Percentiles rank a stretch among this genome's conserved stretches.
Evolutionary conservation across 2,888 invertebrate genomes (phyloP).

Genomic region (Pollenia labialis): DNA sequence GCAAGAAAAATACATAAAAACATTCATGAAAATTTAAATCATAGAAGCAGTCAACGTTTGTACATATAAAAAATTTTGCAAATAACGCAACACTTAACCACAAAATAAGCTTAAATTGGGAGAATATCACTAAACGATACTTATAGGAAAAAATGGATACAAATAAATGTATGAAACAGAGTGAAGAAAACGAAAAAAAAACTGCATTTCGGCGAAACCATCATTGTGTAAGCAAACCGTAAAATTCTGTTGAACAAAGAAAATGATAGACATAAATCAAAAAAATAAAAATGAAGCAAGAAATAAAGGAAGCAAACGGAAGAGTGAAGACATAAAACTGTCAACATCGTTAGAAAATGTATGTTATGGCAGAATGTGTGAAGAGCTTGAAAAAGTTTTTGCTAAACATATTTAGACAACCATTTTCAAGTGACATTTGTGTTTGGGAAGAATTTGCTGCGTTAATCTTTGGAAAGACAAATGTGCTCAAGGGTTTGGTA

Average conservation of each 20-base stretch:
- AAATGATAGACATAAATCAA: constrained; percentile 21
- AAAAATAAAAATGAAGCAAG: neutral
- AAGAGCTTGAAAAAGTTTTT: neutral
- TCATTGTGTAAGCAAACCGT: neutral
- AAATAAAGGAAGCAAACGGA: constrained; percentile 17
- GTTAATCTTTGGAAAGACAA: neutral
- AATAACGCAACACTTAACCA: constrained; percentile 30
- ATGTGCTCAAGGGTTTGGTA: too few species aligned
- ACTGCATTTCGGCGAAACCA: neutral
- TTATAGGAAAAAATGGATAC: neutral
- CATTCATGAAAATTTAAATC: neutral
- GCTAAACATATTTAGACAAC: neutral
- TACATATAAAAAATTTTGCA: neutral
- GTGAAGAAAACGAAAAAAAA: neutral
- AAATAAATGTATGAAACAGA: constrained; percentile 20
- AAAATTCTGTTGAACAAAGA: constrained; percentile 18
- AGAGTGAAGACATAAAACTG: constrained; percentile 51
- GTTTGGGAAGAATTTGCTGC: neutral
- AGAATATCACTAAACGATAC: neutral
- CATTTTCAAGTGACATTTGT: neutral
- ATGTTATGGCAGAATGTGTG: neutral
- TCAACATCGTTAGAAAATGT: constrained; percentile 42
- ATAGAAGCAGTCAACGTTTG: neutral
- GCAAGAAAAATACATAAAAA: constrained; percentile 17
- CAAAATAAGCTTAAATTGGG: constrained; percentile 33